These are phyloP conservation scores for Sphaerophoria taeniata DNA, from an alignment of 2,888 invertebrate species.

Conservation along the genomic window DNA sequence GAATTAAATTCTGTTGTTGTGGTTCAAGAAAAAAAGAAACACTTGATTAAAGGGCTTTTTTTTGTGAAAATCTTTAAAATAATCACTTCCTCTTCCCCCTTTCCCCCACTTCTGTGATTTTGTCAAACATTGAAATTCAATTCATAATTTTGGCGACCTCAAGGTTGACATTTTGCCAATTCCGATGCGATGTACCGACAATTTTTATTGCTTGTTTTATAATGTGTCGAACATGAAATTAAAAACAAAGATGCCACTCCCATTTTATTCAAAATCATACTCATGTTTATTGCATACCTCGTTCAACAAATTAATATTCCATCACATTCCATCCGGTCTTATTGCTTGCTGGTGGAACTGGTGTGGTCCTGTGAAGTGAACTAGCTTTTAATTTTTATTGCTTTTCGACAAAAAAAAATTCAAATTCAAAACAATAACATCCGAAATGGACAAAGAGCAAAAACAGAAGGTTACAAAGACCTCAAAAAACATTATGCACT, in stretches of 20 bases:
- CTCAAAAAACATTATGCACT: conserved; percentile 46
- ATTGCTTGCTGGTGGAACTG: neutral
- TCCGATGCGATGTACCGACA: neutral
- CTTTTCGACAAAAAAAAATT: neutral
- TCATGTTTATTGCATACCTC: conserved; percentile 39
- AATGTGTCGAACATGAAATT: conserved; percentile 28
- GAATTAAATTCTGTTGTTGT: conserved; percentile 6
- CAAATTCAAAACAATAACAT: conserved; percentile 49
- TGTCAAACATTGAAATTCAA: neutral
- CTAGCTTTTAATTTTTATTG: conserved; percentile 28
- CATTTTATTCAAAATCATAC: conserved; percentile 25
- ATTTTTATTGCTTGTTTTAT: conserved; percentile 39
- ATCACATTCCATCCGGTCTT: conserved; percentile 32
- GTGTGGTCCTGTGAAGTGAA: conserved; percentile 22
- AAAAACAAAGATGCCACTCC: conserved; percentile 17
- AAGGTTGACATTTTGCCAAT: neutral
- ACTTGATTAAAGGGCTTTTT: neutral
- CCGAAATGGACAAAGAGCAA: conserved; percentile 26
- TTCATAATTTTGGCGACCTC: neutral
- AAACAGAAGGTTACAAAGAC: neutral
- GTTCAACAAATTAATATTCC: conserved; percentile 59
- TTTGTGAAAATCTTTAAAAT: no score
- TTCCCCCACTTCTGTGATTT: neutral
- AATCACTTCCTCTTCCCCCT: no score
- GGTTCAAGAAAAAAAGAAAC: neutral